phyloP scores from a whole-genome alignment of 2,888 invertebrate species.

The Spodoptera littoralis region DNA sequence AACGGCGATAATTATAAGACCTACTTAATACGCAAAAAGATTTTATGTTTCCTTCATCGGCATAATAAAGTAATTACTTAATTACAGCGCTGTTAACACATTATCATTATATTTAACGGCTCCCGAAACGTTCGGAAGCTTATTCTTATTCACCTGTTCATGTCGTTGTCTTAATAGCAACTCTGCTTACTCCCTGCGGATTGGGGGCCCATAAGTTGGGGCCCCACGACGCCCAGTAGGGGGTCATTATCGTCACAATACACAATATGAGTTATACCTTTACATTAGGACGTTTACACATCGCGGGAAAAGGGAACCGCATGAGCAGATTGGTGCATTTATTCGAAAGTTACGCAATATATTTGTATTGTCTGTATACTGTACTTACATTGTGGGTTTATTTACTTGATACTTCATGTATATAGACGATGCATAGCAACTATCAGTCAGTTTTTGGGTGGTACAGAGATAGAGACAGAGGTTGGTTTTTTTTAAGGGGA shows the following conservation, averaged over 20 bases:
- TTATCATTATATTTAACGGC: slow-evolving; percentile 30
- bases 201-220: slow-evolving; percentile 48
- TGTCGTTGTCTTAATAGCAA: slow-evolving; percentile 39
- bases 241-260: slow-evolving; percentile 54
- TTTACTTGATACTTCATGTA: too few species aligned
- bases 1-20: too few species aligned
- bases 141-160: slow-evolving; percentile 42
- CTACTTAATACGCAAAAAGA: neutral
- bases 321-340: too few species aligned
- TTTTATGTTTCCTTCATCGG: neutral
- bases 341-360: too few species aligned
- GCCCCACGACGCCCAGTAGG: slow-evolving; percentile 50
- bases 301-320: neutral
- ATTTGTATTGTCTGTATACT: too few species aligned
- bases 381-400: too few species aligned
- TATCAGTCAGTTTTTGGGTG: too few species aligned
- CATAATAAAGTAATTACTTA: slow-evolving; percentile 13
- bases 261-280: slow-evolving; percentile 48
- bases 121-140: slow-evolving; percentile 31
- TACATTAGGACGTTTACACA: slow-evolving; percentile 10
- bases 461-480: too few species aligned
- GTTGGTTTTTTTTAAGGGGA: too few species aligned
- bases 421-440: too few species aligned
- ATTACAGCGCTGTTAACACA: slow-evolving; percentile 30
- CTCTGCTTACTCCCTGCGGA: slow-evolving; percentile 45